Conservation (phyloP, 2,113 vertebrate genomes). For the Mus musculus region DNA sequence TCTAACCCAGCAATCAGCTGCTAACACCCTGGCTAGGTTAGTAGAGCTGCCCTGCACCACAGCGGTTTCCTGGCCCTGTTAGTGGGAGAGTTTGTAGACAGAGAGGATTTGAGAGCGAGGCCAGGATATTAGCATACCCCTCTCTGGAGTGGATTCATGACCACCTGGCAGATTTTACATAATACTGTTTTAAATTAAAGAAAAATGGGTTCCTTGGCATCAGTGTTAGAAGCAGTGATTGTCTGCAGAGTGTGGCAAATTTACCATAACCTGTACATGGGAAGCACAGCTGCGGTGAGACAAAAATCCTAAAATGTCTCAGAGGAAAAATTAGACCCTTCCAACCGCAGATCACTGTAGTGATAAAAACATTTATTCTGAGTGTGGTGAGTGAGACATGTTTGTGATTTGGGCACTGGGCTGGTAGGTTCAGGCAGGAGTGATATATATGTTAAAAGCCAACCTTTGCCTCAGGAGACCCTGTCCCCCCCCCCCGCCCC, state of each 20-base stretch:
- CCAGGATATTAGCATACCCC: conserved; percentile 11
- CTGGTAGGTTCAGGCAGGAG: background rate
- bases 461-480: too few species aligned
- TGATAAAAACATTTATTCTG: background rate
- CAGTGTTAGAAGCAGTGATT: background rate
- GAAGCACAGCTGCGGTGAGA: background rate
- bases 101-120: conserved; percentile 47
- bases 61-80: background rate
- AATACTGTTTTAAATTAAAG: conserved; percentile 59
- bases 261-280: background rate
- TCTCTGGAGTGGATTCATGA: conserved; percentile 27
- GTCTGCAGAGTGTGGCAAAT: conserved; percentile 7
- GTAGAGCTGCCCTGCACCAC: background rate
- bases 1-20: background rate
- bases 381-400: too few species aligned
- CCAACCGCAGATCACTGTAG: background rate
- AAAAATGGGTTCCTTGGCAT: background rate
- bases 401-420: background rate
- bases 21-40: background rate
- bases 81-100: background rate
- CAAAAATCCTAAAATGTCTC: background rate
- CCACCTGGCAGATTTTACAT: conserved; percentile 32
- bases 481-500: background rate
- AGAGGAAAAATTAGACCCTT: conserved; percentile 5
- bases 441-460: background rate